Conservation (phyloP, 2,888 invertebrate species). For the Volucella inflata region DNA sequence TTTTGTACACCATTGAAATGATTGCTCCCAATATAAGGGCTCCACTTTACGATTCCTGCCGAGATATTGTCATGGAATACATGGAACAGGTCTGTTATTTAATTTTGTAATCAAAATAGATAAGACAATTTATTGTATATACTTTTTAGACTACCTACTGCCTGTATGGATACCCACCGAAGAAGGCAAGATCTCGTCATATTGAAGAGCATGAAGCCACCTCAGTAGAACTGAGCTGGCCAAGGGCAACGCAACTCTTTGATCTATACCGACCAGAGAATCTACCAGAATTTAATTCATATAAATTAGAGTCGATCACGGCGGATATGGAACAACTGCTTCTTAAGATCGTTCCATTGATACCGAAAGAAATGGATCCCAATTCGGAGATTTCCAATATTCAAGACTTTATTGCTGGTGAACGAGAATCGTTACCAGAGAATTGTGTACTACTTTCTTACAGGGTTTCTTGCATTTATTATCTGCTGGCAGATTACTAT, state of each 20-base stretch:
- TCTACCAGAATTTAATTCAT: conserved; percentile 92
- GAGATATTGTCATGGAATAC: conserved; percentile 89
- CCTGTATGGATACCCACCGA: conserved; percentile 92
- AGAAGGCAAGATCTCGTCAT: conserved; percentile 85
- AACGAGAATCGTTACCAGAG: conserved; percentile 85
- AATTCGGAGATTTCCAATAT: conserved; percentile 86
- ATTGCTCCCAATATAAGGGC: conserved; percentile 89
- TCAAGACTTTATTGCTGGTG: conserved; percentile 88
- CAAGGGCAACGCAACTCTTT: conserved; percentile 89
- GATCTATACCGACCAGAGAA: conserved; percentile 92
- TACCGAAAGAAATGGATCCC: conserved; percentile 89
- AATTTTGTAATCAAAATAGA: neutral
- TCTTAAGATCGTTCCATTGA: conserved; percentile 87
- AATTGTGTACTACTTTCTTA: conserved; percentile 85
- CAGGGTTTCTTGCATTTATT: conserved; percentile 91
- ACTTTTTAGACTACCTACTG: conserved; percentile 87
- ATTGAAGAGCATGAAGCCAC: conserved; percentile 87
- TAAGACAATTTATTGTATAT: conserved; percentile 80
- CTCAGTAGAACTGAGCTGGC: conserved; percentile 89
- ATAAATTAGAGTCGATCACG: conserved; percentile 90
- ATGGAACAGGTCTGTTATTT: conserved; percentile 88
- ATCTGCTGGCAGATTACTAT: conserved; percentile 95
- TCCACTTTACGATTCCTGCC: conserved; percentile 86
- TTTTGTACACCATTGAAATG: conserved; percentile 91
- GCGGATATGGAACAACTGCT: conserved; percentile 91